Evolutionary conservation across 1,140 invertebrate genomes (phyloP), one percentile per base, ranked within the genome.

Genomic region (Chlorops oryzae): DNA sequence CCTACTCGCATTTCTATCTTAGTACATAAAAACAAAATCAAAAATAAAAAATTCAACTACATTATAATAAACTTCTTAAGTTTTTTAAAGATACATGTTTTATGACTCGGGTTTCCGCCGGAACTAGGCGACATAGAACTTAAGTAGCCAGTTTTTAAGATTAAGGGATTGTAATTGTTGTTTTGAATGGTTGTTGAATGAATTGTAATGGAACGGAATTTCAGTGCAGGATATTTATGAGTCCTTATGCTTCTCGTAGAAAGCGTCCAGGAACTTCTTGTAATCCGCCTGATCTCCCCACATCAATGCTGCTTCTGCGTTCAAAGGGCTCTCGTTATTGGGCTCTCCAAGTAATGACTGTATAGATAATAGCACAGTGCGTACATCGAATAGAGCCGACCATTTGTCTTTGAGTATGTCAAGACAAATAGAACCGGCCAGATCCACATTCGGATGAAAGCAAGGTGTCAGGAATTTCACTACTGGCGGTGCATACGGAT

Each of bases 341-440:
- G 95, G 94, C 72, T 97, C 95, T 62, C 84, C 89, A 48, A 98
- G 78, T 38, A 98, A 75, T 55, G 91, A 94, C 68, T 97, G 94
- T 66, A 98, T 90, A 13, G 94, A 97, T 42, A 97, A 74, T 40
- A 98, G 76, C 58, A 98, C 87, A 17, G 93, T 94, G 60, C 91
- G 81, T 5, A 97, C 92, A 77, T 97, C 94, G 71, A 96, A 96
- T 12, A 96, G 74, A 2, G 95, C 93, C 44, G 92, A 94, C 94
- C 95, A 98, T 65, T 96, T 96, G 62, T 97, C 93, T 75, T 96
- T 96, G 27, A 98, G 75, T 65, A 98, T 97, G 73, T 98, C 94
- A 62, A 98, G 78, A 77, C 95, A 98, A 64, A 98, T 97, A 67
- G 91, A 86, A 37, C 94, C 93, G 55, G 80, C 78, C 24, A 77